Base-by-base conservation (phyloP, 2,113 vertebrate genomes). In the Plectropomus leopardus region DNA sequence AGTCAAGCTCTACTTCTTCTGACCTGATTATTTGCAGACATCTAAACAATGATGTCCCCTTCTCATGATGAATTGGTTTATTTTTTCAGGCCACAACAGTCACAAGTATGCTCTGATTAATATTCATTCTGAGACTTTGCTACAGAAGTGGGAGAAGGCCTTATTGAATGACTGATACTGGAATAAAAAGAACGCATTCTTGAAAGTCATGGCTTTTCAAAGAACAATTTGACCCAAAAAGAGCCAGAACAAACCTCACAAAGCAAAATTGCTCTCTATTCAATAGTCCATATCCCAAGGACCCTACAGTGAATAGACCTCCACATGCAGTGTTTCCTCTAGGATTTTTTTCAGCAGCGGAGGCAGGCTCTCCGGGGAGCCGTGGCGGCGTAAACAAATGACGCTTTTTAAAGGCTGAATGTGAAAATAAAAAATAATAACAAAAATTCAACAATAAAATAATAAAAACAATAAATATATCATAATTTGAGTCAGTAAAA, bases 1-100 rank as follows among this genome's bases (percentile, higher is more conserved):
- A 74, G 82, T 88, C 82, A 80, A 87, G 83, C 83, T 87, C 82
- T 85, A 75, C 73, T 88, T 87, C 72, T 80, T 69, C 65, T 86
- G 81, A 84, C 88, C 88, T 59, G 57, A 86, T 88, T 83, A 89
- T 59, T 50, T 72, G 82, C 34, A 69, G 72, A 70, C 21, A 32
- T 86, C 80, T 72, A 74, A 78, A 59, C 50, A 72, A 74, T 69
- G 28, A 76, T 59, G 14, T 67, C 50, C 51, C 15, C 8, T 53
- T 71, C 57, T 64, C 26, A 36, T 72, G 69, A 87, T 81, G 42
- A 86, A 80, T 65, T 51, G 47, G 28, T 78, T 80, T 24, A n/a
- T 24, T 67, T 75, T 78, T 74, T 73, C 4, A 83, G 72, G 75
- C 72, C 45, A 69, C 57, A 73, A 47, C 44, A 60, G 40, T 72